phyloP scores from a whole-genome alignment of 2,113 vertebrate genomes.

The Erpornis zantholeuca region DNA sequence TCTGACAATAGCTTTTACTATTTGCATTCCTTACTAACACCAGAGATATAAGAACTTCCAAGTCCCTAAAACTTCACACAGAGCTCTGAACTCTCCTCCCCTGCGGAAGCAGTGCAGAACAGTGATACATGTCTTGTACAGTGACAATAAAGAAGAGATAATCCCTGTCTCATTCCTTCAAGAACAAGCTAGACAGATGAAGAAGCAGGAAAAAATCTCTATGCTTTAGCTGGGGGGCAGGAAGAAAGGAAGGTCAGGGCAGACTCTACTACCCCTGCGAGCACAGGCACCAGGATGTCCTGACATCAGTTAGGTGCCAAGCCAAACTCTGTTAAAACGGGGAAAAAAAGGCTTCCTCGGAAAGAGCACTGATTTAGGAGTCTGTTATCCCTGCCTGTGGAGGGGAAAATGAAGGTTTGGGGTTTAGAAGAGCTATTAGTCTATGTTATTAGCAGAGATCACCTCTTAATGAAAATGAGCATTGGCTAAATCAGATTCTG shows the following conservation, averaged over 20 bases:
- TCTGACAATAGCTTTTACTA: not conserved
- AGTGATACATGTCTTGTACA: rapidly evolving
- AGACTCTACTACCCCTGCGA: not conserved
- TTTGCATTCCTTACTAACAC: not conserved
- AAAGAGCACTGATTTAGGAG: slow-evolving; percentile 23
- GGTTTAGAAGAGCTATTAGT: slow-evolving; percentile 10
- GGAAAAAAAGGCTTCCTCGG: rapidly evolving
- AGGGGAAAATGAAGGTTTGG: not conserved
- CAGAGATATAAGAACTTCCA: not conserved
- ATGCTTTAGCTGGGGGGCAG: not conserved
- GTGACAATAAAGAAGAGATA: not conserved
- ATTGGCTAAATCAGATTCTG: slow-evolving; percentile 38
- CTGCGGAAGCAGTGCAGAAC: not conserved
- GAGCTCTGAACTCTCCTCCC: not conserved
- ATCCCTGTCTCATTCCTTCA: not conserved
- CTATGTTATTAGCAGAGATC: slow-evolving; percentile 13
- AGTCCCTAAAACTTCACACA: no score
- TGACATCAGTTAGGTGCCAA: not conserved
- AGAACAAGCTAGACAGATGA: not conserved
- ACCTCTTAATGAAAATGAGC: slow-evolving; percentile 38
- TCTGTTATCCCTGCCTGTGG: not conserved
- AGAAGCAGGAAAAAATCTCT: not conserved
- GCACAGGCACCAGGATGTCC: not conserved
- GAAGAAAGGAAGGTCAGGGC: not conserved
- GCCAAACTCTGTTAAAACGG: not conserved